Base-by-base conservation (phyloP, 1,140 invertebrate genomes). In the Heterodera carotae region DNA sequence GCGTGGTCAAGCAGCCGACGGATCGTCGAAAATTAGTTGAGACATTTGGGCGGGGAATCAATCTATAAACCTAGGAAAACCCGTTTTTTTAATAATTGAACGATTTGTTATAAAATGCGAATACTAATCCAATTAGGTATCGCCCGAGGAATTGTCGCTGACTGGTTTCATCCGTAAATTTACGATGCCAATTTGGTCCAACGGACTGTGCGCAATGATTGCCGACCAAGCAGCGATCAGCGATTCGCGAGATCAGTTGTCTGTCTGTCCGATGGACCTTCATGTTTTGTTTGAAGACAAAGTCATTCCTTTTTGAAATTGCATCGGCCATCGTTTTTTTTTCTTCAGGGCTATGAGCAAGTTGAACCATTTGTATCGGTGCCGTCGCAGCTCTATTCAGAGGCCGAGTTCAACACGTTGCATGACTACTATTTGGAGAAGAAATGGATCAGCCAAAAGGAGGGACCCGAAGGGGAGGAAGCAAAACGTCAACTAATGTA, bases 341-440 rank as follows among this genome's bases (percentile, higher is more conserved):
- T 71, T 25, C 0, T 77, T 83, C 2, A 83, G 82, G 84, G 76
- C 36, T 84, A 84, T 64, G 83, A 84, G 22, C 72, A 62, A 31
- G 80, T 86, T 56, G 83, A 87, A 69, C 85, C 85, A 18, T 86
- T 86, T 53, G 79, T 88, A 69, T 84, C 85, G 22, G 83, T 86
- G 56, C 85, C 88, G 67, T 86, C 86, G 31, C 60, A 39, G 29
- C 60, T 74, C n/a, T 86, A 86, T 66, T 76, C 81, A 0, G 66
- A 82, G 68, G 73, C 60, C 12, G 85, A 86, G 73, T 75, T 79
- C 8, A 67, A 82, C 53, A 68, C 62, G 18, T 64, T 88, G 2
- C 83, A 86, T 70, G 77, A 87, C 10, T 86, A 86, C 70, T 86
- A 84, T 73, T 43, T 76, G 60, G 84, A 85, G 15, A 87, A 85